Evolutionary conservation across 2,113 vertebrate species (phyloP), one percentile per base, ranked within the genome.

Genomic region (Ophiodon elongatus): DNA sequence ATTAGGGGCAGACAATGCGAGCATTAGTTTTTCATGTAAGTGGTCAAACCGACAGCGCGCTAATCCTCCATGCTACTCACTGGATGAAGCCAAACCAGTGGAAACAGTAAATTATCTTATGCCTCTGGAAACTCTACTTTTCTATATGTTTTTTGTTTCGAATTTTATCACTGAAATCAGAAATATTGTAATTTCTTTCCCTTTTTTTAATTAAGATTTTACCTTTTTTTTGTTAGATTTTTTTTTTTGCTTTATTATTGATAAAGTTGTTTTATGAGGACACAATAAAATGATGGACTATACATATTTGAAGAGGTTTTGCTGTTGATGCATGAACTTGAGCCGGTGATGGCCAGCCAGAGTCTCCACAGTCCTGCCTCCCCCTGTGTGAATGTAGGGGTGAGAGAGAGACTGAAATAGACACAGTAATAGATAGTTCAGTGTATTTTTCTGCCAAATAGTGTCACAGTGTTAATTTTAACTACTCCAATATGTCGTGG

Each of bases 381-480:
- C 4, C 6, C 25, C 50, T 11, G 10, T 29, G 76, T 67, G 76
- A 67, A 33, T 19, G 70, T 67, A 21, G 52, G 80, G 69, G 57
- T 54, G 74, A 73, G 62, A 57, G 74, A 54, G 62, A 25, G 71
- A 81, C 92, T 81, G 82, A 93, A 94, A 93, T 91, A 91, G 94
- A 88, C 69, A 73, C 82, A 80, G 76, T 86, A 83, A 88, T 93
- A 85, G 87, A 92, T 89, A 78, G 86, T 88, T 93, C 82, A 78
- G 82, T 78, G 90, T 89, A 84, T 83, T 77, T 91, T 92, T 78
- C 84, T 93, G 94, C 95, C 94, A 95, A 95, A 94, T 88, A 82
- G 95, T 95, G 94, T 95, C 94, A 94, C 91, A 85, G 92, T 94
- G 95, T 96, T 96, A 95, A 96, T 95, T 95, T 95, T 95, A 96